These are phyloP conservation scores for Matsumurasca onukii DNA, from an alignment of 1,140 invertebrate genomes.

Conservation along the genomic window DNA sequence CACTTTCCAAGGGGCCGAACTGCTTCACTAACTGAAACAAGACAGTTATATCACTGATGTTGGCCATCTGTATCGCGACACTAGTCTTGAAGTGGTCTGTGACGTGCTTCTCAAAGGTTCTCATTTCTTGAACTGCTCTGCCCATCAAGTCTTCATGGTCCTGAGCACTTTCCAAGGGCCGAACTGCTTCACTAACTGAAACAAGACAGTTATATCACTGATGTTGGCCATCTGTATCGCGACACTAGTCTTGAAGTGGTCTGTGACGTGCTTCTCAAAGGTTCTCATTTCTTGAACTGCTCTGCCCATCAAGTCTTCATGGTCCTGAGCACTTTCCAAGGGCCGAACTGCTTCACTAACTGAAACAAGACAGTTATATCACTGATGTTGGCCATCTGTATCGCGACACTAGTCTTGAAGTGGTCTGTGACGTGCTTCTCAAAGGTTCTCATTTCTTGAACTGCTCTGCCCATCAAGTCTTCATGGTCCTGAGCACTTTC, in stretches of 20 bases:
- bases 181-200: conserved; percentile 23
- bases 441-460: conserved; percentile 47
- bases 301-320: conserved; percentile 51
- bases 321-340: conserved; percentile 39
- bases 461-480: conserved; percentile 51
- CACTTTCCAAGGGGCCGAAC: background rate
- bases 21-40: conserved; percentile 27
- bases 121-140: conserved; percentile 43
- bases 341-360: conserved; percentile 22
- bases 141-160: conserved; percentile 52
- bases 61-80: too few species aligned
- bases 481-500: conserved; percentile 45
- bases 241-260: conserved; percentile 56
- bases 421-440: conserved; percentile 58
- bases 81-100: conserved; percentile 52
- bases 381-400: conserved; percentile 32
- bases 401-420: conserved; percentile 48
- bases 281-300: conserved; percentile 42
- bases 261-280: conserved; percentile 56
- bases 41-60: background rate
- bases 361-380: background rate
- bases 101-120: conserved; percentile 54
- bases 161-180: conserved; percentile 28
- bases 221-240: too few species aligned
- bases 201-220: background rate